These are phyloP conservation scores for Carassius gibelio DNA, from an alignment of 2,113 vertebrate species.

Conservation along the genomic window DNA sequence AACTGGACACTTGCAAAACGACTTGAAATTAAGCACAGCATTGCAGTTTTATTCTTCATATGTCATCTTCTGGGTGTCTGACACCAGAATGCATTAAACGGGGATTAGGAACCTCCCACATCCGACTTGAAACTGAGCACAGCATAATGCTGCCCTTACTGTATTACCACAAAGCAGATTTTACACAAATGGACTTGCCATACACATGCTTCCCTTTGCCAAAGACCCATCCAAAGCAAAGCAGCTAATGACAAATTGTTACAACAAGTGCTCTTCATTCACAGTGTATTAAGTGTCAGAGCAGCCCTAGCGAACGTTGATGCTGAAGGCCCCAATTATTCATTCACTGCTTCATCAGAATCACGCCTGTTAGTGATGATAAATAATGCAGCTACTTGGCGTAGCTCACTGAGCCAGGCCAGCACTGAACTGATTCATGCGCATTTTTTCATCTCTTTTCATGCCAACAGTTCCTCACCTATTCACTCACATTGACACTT, in stretches of 20 bases:
- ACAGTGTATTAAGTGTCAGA: conserved; percentile 55
- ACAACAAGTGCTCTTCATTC: conserved; percentile 52
- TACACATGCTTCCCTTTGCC: conserved; percentile 22
- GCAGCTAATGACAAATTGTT: conserved; percentile 68
- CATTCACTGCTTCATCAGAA: conserved; percentile 61
- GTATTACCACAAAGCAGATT: conserved; percentile 12
- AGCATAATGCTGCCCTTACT: conserved; percentile 10
- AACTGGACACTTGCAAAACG: too few relatives aligned
- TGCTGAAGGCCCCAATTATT: conserved; percentile 61
- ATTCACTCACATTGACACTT: conserved; percentile 44
- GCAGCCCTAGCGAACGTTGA: conserved; percentile 32
- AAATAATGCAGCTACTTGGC: conserved; percentile 69
- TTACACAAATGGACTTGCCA: background rate
- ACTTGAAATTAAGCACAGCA: background rate
- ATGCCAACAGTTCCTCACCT: background rate
- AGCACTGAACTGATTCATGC: conserved; percentile 65
- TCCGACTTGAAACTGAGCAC: background rate
- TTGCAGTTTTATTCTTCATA: background rate
- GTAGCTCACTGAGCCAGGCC: conserved; percentile 56
- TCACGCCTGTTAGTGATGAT: conserved; percentile 63
- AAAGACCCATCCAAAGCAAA: conserved; percentile 63
- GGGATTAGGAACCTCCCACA: conserved; percentile 8
- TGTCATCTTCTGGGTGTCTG: background rate
- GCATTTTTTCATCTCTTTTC: conserved; percentile 30
- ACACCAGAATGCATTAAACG: background rate